phyloP scores from a whole-genome alignment of 2,888 invertebrate species.

The Phyllotreta striolata region DNA sequence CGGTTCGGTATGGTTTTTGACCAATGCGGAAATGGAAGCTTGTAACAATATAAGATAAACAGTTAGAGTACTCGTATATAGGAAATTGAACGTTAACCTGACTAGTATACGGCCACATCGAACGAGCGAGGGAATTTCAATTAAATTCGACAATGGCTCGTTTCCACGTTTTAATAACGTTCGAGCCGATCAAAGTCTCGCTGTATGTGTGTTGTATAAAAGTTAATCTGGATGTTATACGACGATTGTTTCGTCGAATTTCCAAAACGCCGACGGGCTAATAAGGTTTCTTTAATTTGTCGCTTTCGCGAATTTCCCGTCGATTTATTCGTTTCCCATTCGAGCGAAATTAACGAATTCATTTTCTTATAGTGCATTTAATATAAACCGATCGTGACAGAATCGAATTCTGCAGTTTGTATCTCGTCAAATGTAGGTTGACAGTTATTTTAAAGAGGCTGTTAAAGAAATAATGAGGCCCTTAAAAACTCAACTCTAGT shows the following conservation, averaged over 20 bases:
- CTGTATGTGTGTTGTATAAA: slow-evolving; percentile 6
- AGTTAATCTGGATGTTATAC: slow-evolving; percentile 10
- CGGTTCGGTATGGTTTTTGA: background rate
- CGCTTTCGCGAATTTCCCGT: too few relatives aligned
- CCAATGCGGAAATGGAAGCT: slow-evolving; percentile 13
- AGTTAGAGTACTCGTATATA: slow-evolving; percentile 3
- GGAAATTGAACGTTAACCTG: slow-evolving; percentile 16
- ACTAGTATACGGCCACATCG: background rate
- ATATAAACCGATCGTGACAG: too few relatives aligned
- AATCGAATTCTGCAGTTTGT: too few relatives aligned
- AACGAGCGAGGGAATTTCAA: slow-evolving; percentile 12
- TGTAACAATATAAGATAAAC: background rate
- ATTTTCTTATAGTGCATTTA: too few relatives aligned
- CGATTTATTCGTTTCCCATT: too few relatives aligned
- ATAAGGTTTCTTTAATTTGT: too few relatives aligned
- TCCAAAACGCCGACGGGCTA: slow-evolving; percentile 10
- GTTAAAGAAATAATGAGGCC: too few relatives aligned
- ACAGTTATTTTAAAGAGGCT: too few relatives aligned
- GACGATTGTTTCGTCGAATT: slow-evolving; percentile 11
- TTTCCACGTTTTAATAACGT: slow-evolving; percentile 10
- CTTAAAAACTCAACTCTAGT: too few relatives aligned
- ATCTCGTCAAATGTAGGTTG: too few relatives aligned
- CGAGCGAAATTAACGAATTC: too few relatives aligned
- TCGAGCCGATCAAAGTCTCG: background rate
- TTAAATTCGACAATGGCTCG: slow-evolving; percentile 17